Percentiles rank a stretch among this genome's conserved stretches.
These are phyloP conservation scores for Corapipo altera DNA, from an alignment of 2,113 vertebrate species.

Conservation along the genomic window DNA sequence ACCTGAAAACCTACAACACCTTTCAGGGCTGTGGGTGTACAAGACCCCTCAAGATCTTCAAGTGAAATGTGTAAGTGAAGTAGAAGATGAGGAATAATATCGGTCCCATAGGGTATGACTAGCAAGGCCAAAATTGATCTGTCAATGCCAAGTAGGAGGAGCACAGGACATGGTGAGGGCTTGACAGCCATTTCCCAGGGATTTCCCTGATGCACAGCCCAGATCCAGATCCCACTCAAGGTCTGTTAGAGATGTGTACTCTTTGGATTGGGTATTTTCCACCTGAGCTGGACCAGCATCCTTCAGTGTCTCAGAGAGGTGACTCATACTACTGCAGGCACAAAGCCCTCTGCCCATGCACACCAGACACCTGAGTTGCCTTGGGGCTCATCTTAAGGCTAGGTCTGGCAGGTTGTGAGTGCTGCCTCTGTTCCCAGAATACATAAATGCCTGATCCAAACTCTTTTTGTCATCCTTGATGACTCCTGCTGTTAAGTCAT, in stretches of 20 bases:
- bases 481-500: not conserved
- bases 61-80: not conserved
- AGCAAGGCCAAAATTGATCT: not conserved
- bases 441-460: not conserved
- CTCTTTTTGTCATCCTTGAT: not conserved
- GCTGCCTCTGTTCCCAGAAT: not conserved
- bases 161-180: not conserved
- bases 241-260: not conserved
- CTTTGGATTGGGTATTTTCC: not conserved
- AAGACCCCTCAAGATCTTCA: not conserved
- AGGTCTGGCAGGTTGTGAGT: not conserved
- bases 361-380: not conserved
- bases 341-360: not conserved
- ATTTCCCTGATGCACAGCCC: not conserved
- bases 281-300: not conserved
- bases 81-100: not conserved
- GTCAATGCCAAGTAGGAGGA: accelerated
- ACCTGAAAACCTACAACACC: not conserved
- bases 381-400: not conserved
- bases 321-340: not conserved
- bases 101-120: not conserved
- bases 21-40: not conserved
- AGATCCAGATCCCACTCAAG: not conserved
- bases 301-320: not conserved
- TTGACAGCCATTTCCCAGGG: not conserved